Percentiles rank a stretch among this genome's conserved stretches.
These are phyloP conservation scores for Diploptera punctata DNA, from an alignment of 2,888 invertebrate species.

Conservation along the genomic window DNA sequence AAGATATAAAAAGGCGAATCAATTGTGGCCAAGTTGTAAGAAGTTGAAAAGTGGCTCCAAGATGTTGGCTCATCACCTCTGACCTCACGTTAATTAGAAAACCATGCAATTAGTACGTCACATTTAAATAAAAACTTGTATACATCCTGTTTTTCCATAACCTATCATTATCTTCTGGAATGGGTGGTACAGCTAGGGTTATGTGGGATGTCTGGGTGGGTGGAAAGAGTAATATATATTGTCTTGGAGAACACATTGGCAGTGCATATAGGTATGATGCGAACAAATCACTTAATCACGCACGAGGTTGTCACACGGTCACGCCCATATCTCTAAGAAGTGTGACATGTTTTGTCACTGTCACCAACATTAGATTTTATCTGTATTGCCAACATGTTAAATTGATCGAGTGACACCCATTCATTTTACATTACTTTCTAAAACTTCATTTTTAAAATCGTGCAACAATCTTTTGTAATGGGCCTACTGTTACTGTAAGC, in stretches of 20 bases:
- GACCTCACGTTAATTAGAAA: slow-evolving; percentile 49
- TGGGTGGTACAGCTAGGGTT: not conserved
- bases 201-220: not conserved
- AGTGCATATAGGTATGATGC: not conserved
- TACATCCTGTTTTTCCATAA: slow-evolving; percentile 18
- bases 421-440: no score
- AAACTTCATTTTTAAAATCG: no score
- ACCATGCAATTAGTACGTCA: slow-evolving; percentile 48
- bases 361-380: no score
- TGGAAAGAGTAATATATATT: not conserved
- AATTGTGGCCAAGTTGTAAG: no score
- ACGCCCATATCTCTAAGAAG: not conserved
- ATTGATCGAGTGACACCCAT: no score
- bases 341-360: no score
- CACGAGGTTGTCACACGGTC: not conserved
- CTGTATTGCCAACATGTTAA: no score
- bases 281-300: not conserved
- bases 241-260: slow-evolving; percentile 6
- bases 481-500: no score
- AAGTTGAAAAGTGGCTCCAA: no score
- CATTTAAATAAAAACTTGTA: slow-evolving; percentile 48
- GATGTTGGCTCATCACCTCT: slow-evolving; percentile 23
- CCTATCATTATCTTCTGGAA: slow-evolving; percentile 11
- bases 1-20: no score
- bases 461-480: no score